Evolutionary conservation across 2,888 invertebrate genomes (phyloP), one percentile per base, ranked within the genome.

Genomic region (Camponotus fellah): DNA sequence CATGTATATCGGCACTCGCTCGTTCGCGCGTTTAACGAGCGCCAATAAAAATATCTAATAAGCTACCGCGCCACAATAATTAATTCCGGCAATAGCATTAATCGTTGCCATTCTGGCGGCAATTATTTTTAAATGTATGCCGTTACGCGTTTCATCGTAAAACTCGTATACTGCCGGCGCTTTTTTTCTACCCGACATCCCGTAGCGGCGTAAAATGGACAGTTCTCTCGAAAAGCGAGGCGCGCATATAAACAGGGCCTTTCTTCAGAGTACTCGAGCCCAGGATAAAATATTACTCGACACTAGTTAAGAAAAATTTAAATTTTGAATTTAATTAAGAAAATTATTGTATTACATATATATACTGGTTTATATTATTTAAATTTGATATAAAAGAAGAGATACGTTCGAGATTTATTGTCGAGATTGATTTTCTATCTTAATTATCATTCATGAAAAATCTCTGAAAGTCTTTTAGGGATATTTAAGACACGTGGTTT

Each of bases 1-100:
- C 4, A 17, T 46, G 6, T 49, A 17, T 40, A n/a, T 68, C 17
- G 12, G 26, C 9, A 14, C 21, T 43, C 53, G 56, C 43, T 10
- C 53, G 49, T 21, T 37, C 76, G 56, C 68, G 37, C 64, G 65
- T 85, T 89, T 84, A 88, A 89, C 88, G 89, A 88, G 69, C 68
- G 56, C 64, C 60, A 37, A 81, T 86, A 81, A 89, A 89, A 86
- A 84, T 85, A 86, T 86, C 80, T 85, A 85, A 85, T 83, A 85
- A 89, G 83, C 89, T 80, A 79, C 82, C 26, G 79, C 72, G 76
- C 69, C 62, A 49, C 58, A 86, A 86, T 85, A 89, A 89, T 87
- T 87, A 87, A 85, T 89, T 75, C 81, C 58, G 46, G 69, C 72
- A 80, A 83, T 81, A 74, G 72, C 79, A 65, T 76, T 86, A 85